These are phyloP conservation scores for Ostrea edulis DNA, from an alignment of 1,140 invertebrate genomes.

Conservation along the genomic window DNA sequence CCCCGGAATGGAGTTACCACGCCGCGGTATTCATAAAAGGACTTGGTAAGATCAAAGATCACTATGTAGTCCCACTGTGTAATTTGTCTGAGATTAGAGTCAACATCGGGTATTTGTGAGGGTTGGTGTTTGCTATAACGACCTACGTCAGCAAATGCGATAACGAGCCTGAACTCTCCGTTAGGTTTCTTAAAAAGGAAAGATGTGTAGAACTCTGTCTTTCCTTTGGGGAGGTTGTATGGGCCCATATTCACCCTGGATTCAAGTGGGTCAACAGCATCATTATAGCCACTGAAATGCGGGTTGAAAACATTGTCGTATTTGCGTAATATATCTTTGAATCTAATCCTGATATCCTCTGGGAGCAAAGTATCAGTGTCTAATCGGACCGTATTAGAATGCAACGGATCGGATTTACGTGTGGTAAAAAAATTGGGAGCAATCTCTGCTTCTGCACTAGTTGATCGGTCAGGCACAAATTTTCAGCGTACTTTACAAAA, in stretches of 20 bases:
- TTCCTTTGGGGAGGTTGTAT: constrained; percentile 61
- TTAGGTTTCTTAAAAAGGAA: too few relatives aligned
- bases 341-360: constrained; percentile 33
- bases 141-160: too few relatives aligned
- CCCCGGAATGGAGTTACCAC: too few relatives aligned
- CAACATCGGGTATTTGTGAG: too few relatives aligned
- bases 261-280: constrained; percentile 56
- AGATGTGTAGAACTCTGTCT: too few relatives aligned
- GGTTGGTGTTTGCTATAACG: too few relatives aligned
- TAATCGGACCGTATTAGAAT: constrained; percentile 31
- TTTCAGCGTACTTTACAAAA: constrained; percentile 45
- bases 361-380: constrained; percentile 60
- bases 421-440: background rate
- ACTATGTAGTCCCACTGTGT: too few relatives aligned
- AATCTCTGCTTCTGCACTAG: background rate
- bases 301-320: constrained; percentile 56
- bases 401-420: background rate
- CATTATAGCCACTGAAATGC: constrained; percentile 59
- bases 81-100: too few relatives aligned
- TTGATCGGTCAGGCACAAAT: background rate
- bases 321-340: constrained; percentile 40
- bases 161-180: too few relatives aligned
- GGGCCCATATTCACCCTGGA: constrained; percentile 64
- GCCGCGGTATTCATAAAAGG: too few relatives aligned
- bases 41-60: too few relatives aligned